phyloP scores from a whole-genome alignment of 1,140 invertebrate species.

The Aphidius ervi region DNA sequence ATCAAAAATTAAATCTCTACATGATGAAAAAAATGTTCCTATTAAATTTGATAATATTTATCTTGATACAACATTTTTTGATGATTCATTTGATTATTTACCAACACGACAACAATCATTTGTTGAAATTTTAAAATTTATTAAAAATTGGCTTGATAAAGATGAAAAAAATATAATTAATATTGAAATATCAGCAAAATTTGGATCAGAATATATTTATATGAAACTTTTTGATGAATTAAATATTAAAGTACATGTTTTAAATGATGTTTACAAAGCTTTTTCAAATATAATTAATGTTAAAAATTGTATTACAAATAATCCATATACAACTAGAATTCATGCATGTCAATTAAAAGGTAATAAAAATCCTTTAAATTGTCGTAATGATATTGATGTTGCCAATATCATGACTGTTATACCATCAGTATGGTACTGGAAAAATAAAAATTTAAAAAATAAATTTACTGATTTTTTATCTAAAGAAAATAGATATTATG shows the following conservation, averaged over 20 bases:
- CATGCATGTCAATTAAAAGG: conserved; percentile 47
- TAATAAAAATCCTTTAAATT: conserved; percentile 24
- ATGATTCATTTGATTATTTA: conserved; percentile 51
- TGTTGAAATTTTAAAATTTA: conserved; percentile 47
- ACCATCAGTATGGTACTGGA: conserved; percentile 56
- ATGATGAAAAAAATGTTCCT: conserved; percentile 41
- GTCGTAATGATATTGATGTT: conserved; percentile 26
- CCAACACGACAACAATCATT: conserved; percentile 59
- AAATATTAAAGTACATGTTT: conserved; percentile 57
- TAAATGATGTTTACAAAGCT: conserved; percentile 32
- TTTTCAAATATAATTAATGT: conserved; percentile 48
- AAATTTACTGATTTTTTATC: conserved; percentile 34
- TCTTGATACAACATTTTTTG: conserved; percentile 69
- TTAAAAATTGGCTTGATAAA: conserved; percentile 55
- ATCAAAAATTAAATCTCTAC: conserved; percentile 55
- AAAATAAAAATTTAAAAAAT: conserved; percentile 32
- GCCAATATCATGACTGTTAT: conserved; percentile 46
- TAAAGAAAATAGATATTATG: conserved; percentile 42
- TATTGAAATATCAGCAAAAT: conserved; percentile 54
- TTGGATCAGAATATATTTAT: conserved; percentile 61
- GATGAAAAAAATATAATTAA: conserved; percentile 51
- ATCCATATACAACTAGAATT: conserved; percentile 41
- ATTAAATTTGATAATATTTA: conserved; percentile 62
- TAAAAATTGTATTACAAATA: conserved; percentile 43
- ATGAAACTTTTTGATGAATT: conserved; percentile 54